Evolutionary conservation across 2,113 vertebrate species (phyloP), one percentile per base, ranked within the genome.

Genomic region (Charadrius vociferus): DNA sequence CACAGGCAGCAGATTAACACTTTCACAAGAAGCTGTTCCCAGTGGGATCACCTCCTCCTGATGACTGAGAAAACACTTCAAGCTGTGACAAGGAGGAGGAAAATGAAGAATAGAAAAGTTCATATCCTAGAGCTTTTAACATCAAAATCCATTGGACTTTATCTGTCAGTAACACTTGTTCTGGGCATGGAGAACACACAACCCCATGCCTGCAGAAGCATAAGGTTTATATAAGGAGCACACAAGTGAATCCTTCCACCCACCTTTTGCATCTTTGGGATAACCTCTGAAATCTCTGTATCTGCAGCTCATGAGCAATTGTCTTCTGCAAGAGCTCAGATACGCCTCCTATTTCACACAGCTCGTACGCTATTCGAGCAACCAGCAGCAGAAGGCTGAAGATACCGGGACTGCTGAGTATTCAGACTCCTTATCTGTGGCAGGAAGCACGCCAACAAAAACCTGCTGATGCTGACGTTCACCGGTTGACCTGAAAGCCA

Each of bases 1-100:
- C 82, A 53, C 81, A 92, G 84, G 29, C 91, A 96, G 85, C 92
- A 94, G 82, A 92, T 92, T 82, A 95, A 91, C 91, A 95, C 86
- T 86, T 95, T 55, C 95, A 92, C 72, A 74, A 72, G 94, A 71
- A 84, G 21, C 79, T 58, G 73, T 47, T 96, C 96, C 87, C 77
- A 43, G 68, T 16, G 74, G 95, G 90, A 95, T 96, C 77, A 87
- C 43, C 62, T 92, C 66, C 86, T 81, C 61, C 56, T 56, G 59
- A 80, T 22, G 87, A 30, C 79, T 88, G 92, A 91, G 82, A 82
- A 95, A 95, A 95, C 66, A 62, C 43, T 89, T 95, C 29, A 53
- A 71, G 82, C 91, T 67, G 47, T 68, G 93, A 88, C 82, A 81
- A 94, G 63, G 39, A 93, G 87, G 36, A 96, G 52, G 43, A 85